Evolutionary conservation across 2,797 vertebrate species (phyloP).

Genomic region (Crypturellus tataupa): DNA sequence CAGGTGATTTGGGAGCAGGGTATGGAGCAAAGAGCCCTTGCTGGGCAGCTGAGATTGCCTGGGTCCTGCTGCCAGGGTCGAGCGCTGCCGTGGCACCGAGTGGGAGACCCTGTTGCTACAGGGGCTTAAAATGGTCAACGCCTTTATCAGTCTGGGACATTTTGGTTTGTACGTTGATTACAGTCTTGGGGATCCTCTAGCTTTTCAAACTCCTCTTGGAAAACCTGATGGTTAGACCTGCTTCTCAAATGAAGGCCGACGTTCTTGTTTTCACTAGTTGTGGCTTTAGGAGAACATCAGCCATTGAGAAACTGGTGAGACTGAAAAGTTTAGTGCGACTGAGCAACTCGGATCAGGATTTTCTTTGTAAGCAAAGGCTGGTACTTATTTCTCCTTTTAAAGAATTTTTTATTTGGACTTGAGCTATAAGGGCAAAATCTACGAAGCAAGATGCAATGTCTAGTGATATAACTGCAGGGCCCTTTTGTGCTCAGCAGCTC

Average conservation of each 20-base stretch:
- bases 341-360: background rate
- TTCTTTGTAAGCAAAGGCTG: background rate
- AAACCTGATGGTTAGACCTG: background rate
- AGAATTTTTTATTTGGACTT: background rate
- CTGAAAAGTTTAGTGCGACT: background rate
- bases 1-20: background rate
- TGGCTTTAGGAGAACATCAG: background rate
- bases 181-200: background rate
- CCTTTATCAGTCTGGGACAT: background rate
- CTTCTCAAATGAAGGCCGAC: background rate
- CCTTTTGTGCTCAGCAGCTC: background rate
- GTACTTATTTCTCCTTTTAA: background rate
- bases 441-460: background rate
- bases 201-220: background rate
- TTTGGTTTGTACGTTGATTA: background rate
- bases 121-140: background rate
- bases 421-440: background rate
- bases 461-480: background rate
- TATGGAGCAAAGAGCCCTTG: background rate
- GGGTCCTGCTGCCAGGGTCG: accelerated
- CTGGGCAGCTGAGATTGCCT: accelerated
- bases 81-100: background rate
- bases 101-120: background rate
- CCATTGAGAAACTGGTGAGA: background rate
- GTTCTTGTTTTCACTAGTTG: background rate